These are phyloP conservation scores for Galeopterus variegatus DNA, from an alignment of 2,113 vertebrate species.

Conservation along the genomic window DNA sequence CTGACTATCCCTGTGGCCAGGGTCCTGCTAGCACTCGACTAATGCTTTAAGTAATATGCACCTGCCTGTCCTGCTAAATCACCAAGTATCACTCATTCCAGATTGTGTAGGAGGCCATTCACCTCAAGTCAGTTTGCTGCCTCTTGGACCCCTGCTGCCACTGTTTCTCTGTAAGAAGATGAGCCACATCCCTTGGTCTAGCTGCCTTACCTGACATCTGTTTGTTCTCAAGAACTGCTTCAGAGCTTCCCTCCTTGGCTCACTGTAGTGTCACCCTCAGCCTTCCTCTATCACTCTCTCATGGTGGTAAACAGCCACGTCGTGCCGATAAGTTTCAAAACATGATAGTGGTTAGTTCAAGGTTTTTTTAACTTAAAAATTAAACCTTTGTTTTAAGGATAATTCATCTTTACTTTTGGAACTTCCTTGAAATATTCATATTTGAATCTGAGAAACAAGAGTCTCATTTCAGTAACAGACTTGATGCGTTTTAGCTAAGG, in stretches of 20 bases:
- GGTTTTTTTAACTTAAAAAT: constrained; percentile 23
- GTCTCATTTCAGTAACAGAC: neutral
- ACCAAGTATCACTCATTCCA: neutral
- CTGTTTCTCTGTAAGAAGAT: neutral
- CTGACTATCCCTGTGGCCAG: neutral
- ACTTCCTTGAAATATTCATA: neutral
- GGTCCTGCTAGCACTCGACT: neutral
- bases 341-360: neutral
- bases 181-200: neutral
- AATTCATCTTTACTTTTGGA: neutral
- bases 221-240: neutral
- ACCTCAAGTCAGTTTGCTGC: neutral
- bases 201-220: neutral
- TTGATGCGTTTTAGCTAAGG: neutral
- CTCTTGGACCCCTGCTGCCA: neutral
- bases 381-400: neutral
- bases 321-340: neutral
- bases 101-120: neutral
- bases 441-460: neutral
- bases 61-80: neutral
- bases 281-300: neutral
- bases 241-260: neutral
- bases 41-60: neutral
- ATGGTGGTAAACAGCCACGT: fast-evolving
- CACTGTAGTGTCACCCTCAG: neutral